Evolutionary conservation across 1,140 invertebrate genomes (phyloP).

Genomic region (Ostrea edulis): DNA sequence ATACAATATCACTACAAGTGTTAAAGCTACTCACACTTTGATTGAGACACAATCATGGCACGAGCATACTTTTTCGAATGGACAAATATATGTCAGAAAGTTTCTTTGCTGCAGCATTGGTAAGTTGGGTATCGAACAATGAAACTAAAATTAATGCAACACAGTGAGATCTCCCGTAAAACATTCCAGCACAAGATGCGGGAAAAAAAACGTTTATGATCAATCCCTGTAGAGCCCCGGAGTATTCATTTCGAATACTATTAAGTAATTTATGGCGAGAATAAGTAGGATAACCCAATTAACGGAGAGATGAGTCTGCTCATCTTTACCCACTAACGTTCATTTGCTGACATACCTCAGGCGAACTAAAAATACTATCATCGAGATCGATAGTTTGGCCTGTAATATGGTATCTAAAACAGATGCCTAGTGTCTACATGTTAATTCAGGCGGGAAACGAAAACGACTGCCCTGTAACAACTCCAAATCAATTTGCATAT

Average conservation of each 20-base stretch:
- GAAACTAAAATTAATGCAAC: too few species aligned
- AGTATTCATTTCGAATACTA: constrained; percentile 13
- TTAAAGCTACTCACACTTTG: too few species aligned
- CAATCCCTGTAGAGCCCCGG: neutral
- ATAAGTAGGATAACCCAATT: neutral
- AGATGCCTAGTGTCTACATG: constrained; percentile 31
- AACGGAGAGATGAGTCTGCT: neutral
- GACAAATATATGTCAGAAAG: too few species aligned
- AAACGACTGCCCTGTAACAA: constrained; percentile 11
- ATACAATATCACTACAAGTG: too few species aligned
- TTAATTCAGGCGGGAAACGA: constrained; percentile 31
- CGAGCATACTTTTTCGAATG: too few species aligned
- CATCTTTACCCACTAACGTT: constrained; percentile 6
- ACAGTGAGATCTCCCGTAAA: too few species aligned
- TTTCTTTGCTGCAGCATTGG: too few species aligned
- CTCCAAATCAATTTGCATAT: constrained; percentile 20
- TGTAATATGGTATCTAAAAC: constrained; percentile 17
- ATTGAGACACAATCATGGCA: too few species aligned
- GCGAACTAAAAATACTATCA: neutral
- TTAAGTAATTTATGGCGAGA: constrained; percentile 9
- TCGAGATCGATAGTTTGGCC: neutral
- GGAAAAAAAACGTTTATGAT: too few species aligned
- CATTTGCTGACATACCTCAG: neutral
- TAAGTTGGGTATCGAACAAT: too few species aligned
- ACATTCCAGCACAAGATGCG: too few species aligned